These are phyloP conservation scores for Nomada goodeniana DNA, from an alignment of 2,888 invertebrate genomes.

Conservation along the genomic window DNA sequence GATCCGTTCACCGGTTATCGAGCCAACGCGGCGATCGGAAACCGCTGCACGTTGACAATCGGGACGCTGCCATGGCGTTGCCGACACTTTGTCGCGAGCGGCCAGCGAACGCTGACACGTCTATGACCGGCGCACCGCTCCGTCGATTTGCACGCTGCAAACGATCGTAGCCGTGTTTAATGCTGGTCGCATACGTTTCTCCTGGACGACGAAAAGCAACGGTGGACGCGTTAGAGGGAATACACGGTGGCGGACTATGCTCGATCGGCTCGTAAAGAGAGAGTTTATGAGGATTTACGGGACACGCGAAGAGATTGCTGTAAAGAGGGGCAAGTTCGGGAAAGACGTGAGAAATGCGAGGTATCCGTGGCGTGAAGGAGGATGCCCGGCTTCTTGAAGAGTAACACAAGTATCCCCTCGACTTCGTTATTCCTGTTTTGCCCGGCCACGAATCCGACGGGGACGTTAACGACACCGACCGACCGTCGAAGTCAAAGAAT, in stretches of 20 bases:
- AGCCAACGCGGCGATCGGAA: slow-evolving; percentile 21
- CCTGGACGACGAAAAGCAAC: background rate
- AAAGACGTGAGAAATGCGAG: slow-evolving; percentile 19
- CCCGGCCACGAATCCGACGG: slow-evolving; percentile 2
- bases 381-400: background rate
- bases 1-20: slow-evolving; percentile 35
- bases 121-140: background rate
- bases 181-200: background rate
- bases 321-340: background rate
- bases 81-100: slow-evolving; percentile 38
- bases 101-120: slow-evolving; percentile 26
- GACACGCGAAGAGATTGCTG: no score
- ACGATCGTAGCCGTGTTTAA: background rate
- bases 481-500: no score
- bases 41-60: slow-evolving; percentile 40
- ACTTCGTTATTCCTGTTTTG: background rate
- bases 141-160: background rate
- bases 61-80: slow-evolving; percentile 21
- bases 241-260: no score
- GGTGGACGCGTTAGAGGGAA: background rate
- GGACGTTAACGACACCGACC: background rate
- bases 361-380: slow-evolving; percentile 3
- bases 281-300: slow-evolving; percentile 14
- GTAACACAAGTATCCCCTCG: slow-evolving; percentile 24
- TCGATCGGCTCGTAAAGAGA: slow-evolving; percentile 23